Percentiles rank a stretch among this genome's conserved stretches.
phyloP scores from a whole-genome alignment of 2,113 vertebrate species.

The Orientallactaga bullata region DNA sequence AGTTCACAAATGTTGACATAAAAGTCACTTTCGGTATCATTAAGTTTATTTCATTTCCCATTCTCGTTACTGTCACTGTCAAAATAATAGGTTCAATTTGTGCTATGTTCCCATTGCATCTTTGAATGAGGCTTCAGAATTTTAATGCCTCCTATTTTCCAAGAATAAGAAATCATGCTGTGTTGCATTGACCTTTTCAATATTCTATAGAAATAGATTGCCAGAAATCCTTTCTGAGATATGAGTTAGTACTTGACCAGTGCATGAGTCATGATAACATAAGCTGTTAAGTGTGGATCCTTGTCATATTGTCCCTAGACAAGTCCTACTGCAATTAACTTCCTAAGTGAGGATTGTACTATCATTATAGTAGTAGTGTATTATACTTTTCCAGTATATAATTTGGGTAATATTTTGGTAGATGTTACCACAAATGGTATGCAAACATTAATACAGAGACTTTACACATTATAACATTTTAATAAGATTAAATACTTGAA shows the following conservation, averaged over 20 bases:
- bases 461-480: background rate
- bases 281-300: background rate
- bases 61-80: conserved; percentile 83
- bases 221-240: conserved; percentile 62
- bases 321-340: background rate
- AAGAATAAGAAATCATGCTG: conserved; percentile 75
- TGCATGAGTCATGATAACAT: background rate
- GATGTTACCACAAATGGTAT: background rate
- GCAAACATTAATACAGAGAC: background rate
- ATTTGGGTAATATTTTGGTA: background rate
- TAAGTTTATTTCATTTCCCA: conserved; percentile 80
- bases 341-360: background rate
- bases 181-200: conserved; percentile 85
- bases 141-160: conserved; percentile 83
- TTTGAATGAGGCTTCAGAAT: conserved; percentile 78
- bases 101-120: conserved; percentile 82
- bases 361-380: background rate
- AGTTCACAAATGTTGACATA: conserved; percentile 53
- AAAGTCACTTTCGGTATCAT: conserved; percentile 70
- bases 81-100: conserved; percentile 84
- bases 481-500: conserved; percentile 34
- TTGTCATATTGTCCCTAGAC: background rate
- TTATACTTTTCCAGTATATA: background rate
- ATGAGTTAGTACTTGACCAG: conserved; percentile 54
- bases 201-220: conserved; percentile 75